A percentile compares a stretch with the other conserved stretches of the same genome.
Evolutionary conservation across 2,113 vertebrate genomes (phyloP).

Genomic region (Peromyscus maniculatus): DNA sequence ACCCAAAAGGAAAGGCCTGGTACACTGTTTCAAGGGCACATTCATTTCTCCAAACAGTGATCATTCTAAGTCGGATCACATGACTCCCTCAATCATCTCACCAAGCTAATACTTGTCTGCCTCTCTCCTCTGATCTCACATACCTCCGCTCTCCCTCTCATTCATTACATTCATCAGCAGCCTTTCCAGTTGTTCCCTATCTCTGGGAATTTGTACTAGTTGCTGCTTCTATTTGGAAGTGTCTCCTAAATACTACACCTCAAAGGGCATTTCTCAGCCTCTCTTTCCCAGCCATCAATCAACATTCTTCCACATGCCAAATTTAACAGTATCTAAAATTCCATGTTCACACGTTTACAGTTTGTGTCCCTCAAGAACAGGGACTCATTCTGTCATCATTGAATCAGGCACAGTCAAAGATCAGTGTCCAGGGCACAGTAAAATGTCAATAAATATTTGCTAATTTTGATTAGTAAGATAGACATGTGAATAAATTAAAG

Average conservation of each 20-base stretch:
- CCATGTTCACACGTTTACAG: neutral
- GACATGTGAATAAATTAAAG: neutral
- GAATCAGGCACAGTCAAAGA: slow-evolving; percentile 1
- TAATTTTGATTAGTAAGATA: neutral
- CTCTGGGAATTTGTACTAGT: neutral
- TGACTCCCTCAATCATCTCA: neutral
- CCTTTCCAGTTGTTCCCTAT: neutral
- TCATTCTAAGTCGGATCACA: neutral
- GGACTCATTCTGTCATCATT: neutral
- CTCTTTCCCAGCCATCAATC: neutral
- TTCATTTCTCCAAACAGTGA: neutral
- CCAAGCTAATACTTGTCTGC: neutral
- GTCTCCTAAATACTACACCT: neutral
- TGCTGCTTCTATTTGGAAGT: slow-evolving; percentile 28
- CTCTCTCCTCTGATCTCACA: neutral
- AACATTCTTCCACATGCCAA: neutral
- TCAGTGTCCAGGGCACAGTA: neutral
- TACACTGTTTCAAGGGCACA: neutral
- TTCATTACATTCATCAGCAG: neutral
- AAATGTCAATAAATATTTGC: slow-evolving; percentile 55
- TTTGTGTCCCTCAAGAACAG: slow-evolving; percentile 10
- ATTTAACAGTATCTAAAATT: slow-evolving; percentile 49
- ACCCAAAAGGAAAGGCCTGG: neutral
- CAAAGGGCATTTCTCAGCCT: neutral
- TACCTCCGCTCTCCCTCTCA: slow-evolving; percentile 32